phyloP scores from a whole-genome alignment of 2,113 vertebrate genomes.

The Cheilinus undulatus region DNA sequence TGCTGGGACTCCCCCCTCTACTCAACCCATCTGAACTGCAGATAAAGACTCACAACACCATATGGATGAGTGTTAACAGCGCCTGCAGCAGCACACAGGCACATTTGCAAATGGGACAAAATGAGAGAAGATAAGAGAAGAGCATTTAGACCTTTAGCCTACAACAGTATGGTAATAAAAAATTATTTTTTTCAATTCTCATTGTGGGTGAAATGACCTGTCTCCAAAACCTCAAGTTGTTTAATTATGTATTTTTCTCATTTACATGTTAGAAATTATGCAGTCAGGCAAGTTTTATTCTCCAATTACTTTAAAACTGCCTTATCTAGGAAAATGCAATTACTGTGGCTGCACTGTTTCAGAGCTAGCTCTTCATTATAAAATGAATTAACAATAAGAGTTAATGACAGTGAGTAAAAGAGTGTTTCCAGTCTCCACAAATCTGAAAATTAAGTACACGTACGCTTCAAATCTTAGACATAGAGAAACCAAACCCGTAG shows the following conservation, averaged over 20 bases:
- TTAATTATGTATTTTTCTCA: slow-evolving; percentile 19
- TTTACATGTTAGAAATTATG: slow-evolving; percentile 14
- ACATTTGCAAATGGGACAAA: slow-evolving; percentile 53
- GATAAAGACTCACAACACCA: slow-evolving; percentile 55
- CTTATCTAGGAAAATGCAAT: slow-evolving; percentile 19
- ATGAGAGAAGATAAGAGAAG: slow-evolving; percentile 22
- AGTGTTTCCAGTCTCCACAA: not conserved
- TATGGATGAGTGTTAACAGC: slow-evolving; percentile 33
- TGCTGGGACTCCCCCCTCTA: slow-evolving; percentile 61
- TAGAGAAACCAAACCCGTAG: not conserved
- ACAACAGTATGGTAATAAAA: slow-evolving; percentile 1
- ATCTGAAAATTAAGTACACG: not conserved
- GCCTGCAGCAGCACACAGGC: slow-evolving; percentile 45
- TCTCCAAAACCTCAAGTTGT: slow-evolving; percentile 16
- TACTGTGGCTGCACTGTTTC: not conserved
- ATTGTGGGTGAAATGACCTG: slow-evolving; percentile 17
- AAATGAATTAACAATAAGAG: slow-evolving; percentile 5
- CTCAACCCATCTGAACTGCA: slow-evolving; percentile 56
- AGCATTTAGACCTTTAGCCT: slow-evolving; percentile 28
- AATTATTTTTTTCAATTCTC: not conserved
- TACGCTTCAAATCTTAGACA: not conserved
- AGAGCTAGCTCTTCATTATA: not conserved
- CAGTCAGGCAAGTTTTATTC: slow-evolving; percentile 26
- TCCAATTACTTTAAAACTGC: slow-evolving; percentile 16
- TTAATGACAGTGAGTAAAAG: not conserved